Conservation (phyloP, 2,888 invertebrate genomes). For the Megaustenia siamemsis region DNA sequence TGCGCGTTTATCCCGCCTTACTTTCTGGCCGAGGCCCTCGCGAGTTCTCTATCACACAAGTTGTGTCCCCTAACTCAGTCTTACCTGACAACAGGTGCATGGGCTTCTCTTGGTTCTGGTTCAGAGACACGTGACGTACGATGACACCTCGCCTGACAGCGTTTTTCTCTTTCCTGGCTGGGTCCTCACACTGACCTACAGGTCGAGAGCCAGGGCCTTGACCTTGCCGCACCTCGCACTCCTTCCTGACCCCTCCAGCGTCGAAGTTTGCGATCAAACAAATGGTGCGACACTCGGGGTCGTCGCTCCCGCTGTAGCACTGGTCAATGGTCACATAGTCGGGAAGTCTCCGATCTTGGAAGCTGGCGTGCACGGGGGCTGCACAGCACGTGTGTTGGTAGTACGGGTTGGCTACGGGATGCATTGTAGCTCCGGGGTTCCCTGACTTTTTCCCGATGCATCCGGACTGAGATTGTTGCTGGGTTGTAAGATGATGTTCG, state of each 20-base stretch:
- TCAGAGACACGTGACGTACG: conserved; percentile 49
- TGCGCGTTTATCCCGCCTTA: too few species aligned
- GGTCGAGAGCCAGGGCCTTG: background rate
- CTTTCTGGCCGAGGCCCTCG: too few species aligned
- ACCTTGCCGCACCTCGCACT: background rate
- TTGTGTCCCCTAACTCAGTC: too few species aligned
- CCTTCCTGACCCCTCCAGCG: background rate
- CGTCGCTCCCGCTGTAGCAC: conserved; percentile 49
- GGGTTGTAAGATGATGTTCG: background rate
- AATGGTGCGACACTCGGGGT: conserved; percentile 42
- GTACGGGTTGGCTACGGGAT: background rate
- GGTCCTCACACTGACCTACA: background rate
- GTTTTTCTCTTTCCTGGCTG: conserved; percentile 29
- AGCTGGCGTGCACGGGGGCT: background rate
- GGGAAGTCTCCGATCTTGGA: conserved; percentile 44
- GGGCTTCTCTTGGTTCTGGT: conserved; percentile 31
- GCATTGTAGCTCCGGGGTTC: background rate
- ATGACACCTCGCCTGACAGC: conserved; percentile 39
- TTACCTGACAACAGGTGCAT: conserved; percentile 43
- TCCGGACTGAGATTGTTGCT: background rate
- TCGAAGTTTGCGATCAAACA: conserved; percentile 48
- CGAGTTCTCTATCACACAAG: too few species aligned
- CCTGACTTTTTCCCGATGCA: background rate
- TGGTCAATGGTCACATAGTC: conserved; percentile 53
- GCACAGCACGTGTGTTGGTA: conserved; percentile 18